These are phyloP conservation scores for Phthorimaea operculella DNA, from an alignment of 1,140 invertebrate species.

Conservation along the genomic window DNA sequence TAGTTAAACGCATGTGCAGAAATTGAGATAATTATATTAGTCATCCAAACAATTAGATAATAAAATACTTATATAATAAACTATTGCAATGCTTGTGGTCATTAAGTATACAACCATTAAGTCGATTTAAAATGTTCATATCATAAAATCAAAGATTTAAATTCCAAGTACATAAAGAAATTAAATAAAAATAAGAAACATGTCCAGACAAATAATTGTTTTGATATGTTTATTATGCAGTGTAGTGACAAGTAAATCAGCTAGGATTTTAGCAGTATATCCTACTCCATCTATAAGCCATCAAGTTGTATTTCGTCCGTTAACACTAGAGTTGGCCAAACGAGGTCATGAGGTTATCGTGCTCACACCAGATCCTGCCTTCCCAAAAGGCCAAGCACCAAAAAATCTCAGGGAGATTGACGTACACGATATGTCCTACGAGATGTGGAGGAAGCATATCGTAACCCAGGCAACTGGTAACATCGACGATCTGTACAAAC, in stretches of 20 bases:
- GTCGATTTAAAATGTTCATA: too few relatives aligned
- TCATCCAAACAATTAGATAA: too few relatives aligned
- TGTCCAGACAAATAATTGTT: too few relatives aligned
- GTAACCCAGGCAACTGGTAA: not conserved
- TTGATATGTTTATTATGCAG: too few relatives aligned
- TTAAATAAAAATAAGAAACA: too few relatives aligned
- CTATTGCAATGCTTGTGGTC: too few relatives aligned
- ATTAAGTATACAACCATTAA: too few relatives aligned
- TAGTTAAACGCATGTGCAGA: too few relatives aligned
- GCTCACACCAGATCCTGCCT: constrained; percentile 38
- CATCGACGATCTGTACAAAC: not conserved
- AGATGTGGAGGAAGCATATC: not conserved
- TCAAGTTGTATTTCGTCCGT: constrained; percentile 59
- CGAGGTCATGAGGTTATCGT: constrained; percentile 62
- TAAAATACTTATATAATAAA: too few relatives aligned
- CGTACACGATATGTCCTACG: constrained; percentile 5
- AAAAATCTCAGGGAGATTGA: constrained; percentile 33
- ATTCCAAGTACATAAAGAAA: too few relatives aligned
- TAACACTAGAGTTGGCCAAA: constrained; percentile 49
- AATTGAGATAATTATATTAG: too few relatives aligned
- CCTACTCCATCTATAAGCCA: constrained; percentile 67
- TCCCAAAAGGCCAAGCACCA: constrained; percentile 21
- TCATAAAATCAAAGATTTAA: too few relatives aligned
- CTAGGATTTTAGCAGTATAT: constrained; percentile 63
- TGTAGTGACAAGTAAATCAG: constrained; percentile 5